Evolutionary conservation across 2,113 vertebrate genomes (phyloP).

Genomic region (Oncorhynchus tshawytscha): DNA sequence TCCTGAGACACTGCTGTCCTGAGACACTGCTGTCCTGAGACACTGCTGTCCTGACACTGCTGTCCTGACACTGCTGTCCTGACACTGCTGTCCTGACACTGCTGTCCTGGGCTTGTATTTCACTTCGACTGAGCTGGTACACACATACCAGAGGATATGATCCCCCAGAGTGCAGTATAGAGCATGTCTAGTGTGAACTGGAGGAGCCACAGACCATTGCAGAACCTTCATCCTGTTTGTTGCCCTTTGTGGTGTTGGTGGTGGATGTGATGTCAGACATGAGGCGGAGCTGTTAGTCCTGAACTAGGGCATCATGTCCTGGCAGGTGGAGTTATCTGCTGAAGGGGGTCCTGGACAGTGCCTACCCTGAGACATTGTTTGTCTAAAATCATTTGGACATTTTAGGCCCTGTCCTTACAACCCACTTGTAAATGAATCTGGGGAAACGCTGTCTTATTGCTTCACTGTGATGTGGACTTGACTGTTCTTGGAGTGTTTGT

Average conservation of each 20-base stretch:
- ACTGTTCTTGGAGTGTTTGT: not conserved
- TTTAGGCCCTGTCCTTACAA: too few species aligned
- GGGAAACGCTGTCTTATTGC: too few species aligned
- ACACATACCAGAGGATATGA: not conserved
- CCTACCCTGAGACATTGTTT: too few species aligned
- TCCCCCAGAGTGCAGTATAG: not conserved
- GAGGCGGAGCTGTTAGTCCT: not conserved
- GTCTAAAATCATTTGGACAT: too few species aligned
- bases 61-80: too few species aligned
- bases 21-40: fast-evolving
- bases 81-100: too few species aligned
- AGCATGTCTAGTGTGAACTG: not conserved
- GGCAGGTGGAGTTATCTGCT: not conserved
- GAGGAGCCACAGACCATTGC: not conserved
- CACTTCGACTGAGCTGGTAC: not conserved
- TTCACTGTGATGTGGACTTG: not conserved
- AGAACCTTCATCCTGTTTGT: not conserved
- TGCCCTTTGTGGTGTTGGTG: not conserved
- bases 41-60: too few species aligned
- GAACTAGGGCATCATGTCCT: not conserved
- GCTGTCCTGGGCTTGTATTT: slow-evolving; percentile 21
- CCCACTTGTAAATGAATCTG: too few species aligned
- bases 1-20: too few species aligned
- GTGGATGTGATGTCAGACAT: not conserved
- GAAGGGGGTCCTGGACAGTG: too few species aligned